Conservation (phyloP, 2,113 vertebrate species). For the Opisthocomus hoazin region DNA sequence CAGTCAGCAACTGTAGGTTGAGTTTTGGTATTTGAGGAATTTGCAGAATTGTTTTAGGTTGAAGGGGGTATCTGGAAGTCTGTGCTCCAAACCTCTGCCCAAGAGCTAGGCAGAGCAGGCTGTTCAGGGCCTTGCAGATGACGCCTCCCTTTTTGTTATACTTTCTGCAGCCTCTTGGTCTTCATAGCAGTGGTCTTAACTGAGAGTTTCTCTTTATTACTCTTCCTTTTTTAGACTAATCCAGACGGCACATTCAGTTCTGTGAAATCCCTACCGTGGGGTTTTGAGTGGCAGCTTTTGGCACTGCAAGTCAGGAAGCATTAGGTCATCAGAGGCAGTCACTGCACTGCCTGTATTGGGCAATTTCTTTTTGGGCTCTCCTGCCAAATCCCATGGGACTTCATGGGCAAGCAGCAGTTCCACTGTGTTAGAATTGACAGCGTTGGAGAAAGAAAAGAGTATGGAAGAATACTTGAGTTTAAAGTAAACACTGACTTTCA, state of each 20-base stretch:
- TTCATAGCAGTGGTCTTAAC: background rate
- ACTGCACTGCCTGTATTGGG: background rate
- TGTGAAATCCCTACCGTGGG: background rate
- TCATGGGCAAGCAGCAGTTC: background rate
- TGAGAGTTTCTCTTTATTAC: background rate
- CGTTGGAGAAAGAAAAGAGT: background rate
- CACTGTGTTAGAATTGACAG: background rate
- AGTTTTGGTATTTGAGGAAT: background rate
- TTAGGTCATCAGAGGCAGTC: background rate
- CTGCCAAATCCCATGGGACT: background rate
- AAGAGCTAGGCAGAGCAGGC: background rate
- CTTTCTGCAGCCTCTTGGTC: background rate
- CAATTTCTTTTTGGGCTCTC: background rate
- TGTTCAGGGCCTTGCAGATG: background rate
- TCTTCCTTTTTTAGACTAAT: background rate
- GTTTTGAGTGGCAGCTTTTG: background rate
- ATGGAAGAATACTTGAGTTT: background rate
- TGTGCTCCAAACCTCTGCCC: background rate
- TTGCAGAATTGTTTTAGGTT: background rate
- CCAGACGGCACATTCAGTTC: background rate
- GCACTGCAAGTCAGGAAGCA: background rate
- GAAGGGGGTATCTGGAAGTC: background rate
- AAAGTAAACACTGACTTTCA: background rate
- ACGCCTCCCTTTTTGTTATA: background rate
- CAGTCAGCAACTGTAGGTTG: background rate